These are phyloP conservation scores for Amphibalanus amphitrite DNA, from an alignment of 1,140 invertebrate genomes.

Conservation along the genomic window DNA sequence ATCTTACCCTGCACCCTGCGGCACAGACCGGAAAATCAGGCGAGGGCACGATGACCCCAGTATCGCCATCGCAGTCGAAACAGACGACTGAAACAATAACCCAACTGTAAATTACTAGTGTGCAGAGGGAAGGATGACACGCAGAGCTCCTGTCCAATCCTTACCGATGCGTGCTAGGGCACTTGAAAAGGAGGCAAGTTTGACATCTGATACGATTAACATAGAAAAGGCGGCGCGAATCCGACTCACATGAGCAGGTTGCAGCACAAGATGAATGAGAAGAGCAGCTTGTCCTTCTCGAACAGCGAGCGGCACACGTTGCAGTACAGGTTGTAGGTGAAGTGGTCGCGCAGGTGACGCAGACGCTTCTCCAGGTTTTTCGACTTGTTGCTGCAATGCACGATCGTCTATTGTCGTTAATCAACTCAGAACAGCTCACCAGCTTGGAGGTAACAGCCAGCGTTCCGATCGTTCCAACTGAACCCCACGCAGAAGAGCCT, in stretches of 20 bases:
- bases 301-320: conserved; percentile 86
- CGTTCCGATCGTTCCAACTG: background rate
- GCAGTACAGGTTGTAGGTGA: conserved; percentile 76
- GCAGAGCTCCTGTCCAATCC: too few relatives aligned
- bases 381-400: conserved; percentile 30
- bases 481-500: too few relatives aligned
- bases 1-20: conserved; percentile 45
- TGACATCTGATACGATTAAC: too few relatives aligned
- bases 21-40: too few relatives aligned
- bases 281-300: conserved; percentile 82
- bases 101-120: too few relatives aligned
- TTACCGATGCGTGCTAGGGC: too few relatives aligned
- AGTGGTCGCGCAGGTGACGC: conserved; percentile 47
- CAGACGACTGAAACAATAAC: too few relatives aligned
- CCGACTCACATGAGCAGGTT: conserved; percentile 30
- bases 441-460: background rate
- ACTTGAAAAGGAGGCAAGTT: too few relatives aligned
- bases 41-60: too few relatives aligned
- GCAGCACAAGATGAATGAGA: conserved; percentile 29
- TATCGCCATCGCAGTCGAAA: too few relatives aligned
- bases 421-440: background rate
- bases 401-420: background rate
- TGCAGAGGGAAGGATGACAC: too few relatives aligned
- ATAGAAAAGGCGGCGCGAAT: background rate
- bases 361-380: conserved; percentile 29